Percentiles rank a stretch among this genome's conserved stretches.
Conservation (phyloP, 2,797 vertebrate species). For the Corythornis leucogaster region DNA sequence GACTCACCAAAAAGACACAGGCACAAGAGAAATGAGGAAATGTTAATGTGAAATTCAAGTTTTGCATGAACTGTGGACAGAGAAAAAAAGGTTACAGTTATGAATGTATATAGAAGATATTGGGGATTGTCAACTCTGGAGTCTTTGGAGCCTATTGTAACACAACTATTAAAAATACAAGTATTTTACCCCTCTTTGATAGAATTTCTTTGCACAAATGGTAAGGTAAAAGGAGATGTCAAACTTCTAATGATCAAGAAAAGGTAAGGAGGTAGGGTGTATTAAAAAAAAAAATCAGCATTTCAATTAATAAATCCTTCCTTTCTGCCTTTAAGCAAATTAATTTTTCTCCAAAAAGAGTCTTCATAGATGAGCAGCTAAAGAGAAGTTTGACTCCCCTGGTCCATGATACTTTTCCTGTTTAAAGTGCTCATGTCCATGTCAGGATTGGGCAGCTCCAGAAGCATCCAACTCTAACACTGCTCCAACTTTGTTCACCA, state of each 20-base stretch:
- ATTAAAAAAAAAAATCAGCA: background rate
- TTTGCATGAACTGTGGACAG: background rate
- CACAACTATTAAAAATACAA: background rate
- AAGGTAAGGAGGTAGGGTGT: background rate
- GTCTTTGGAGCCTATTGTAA: background rate
- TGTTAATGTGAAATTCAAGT: background rate
- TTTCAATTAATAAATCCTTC: background rate
- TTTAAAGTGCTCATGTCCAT: background rate
- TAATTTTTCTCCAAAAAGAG: background rate
- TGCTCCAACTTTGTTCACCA: background rate
- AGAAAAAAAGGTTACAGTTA: background rate
- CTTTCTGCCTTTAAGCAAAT: background rate
- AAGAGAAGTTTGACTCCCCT: background rate
- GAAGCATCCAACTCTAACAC: background rate
- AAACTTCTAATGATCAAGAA: background rate
- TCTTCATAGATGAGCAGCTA: background rate
- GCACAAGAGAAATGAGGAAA: conserved; percentile 30
- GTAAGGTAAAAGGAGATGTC: background rate
- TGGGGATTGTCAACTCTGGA: background rate
- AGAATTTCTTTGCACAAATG: background rate
- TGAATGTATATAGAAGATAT: background rate
- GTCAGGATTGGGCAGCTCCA: background rate
- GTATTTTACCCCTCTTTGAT: background rate
- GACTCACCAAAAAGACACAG: background rate
- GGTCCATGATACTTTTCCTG: background rate